A percentile compares a stretch with the other conserved stretches of the same genome.
These are phyloP conservation scores for Cydia fagiglandana DNA, from an alignment of 1,140 invertebrate genomes.

Conservation along the genomic window DNA sequence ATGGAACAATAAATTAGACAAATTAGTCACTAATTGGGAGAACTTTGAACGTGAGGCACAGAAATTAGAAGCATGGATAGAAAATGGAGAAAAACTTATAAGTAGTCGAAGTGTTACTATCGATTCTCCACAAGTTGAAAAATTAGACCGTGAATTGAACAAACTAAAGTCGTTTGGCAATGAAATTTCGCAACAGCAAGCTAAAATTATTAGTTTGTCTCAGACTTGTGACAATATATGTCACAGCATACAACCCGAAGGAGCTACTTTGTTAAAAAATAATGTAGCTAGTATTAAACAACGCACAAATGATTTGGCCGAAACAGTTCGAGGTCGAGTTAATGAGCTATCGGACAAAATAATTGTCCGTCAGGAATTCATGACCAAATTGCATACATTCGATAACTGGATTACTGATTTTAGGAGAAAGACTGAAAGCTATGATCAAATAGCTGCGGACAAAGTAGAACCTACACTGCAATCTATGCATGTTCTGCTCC, in stretches of 20 bases:
- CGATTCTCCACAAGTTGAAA: constrained; percentile 84
- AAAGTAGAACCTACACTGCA: constrained; percentile 89
- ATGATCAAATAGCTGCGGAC: constrained; percentile 89
- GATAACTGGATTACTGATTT: constrained; percentile 91
- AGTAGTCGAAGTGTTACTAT: constrained; percentile 80
- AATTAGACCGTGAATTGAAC: constrained; percentile 85
- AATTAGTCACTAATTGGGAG: constrained; percentile 89
- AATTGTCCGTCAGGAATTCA: constrained; percentile 90
- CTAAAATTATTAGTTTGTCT: constrained; percentile 87
- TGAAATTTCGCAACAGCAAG: constrained; percentile 89
- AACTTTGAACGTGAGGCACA: constrained; percentile 86
- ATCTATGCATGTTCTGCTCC: constrained; percentile 87
- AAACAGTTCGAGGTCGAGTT: constrained; percentile 85
- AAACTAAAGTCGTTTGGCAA: constrained; percentile 89
- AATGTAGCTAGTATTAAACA: constrained; percentile 86
- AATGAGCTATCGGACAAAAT: constrained; percentile 90
- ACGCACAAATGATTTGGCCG: constrained; percentile 84
- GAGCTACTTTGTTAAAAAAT: constrained; percentile 84
- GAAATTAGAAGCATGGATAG: constrained; percentile 87
- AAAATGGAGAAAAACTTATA: constrained; percentile 82
- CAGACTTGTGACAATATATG: constrained; percentile 89
- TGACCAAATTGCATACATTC: constrained; percentile 89
- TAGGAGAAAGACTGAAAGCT: constrained; percentile 85
- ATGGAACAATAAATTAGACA: constrained; percentile 87
- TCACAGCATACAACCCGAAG: constrained; percentile 87